Base-by-base conservation (phyloP, 2,888 invertebrate species). In the Blera fallax region DNA sequence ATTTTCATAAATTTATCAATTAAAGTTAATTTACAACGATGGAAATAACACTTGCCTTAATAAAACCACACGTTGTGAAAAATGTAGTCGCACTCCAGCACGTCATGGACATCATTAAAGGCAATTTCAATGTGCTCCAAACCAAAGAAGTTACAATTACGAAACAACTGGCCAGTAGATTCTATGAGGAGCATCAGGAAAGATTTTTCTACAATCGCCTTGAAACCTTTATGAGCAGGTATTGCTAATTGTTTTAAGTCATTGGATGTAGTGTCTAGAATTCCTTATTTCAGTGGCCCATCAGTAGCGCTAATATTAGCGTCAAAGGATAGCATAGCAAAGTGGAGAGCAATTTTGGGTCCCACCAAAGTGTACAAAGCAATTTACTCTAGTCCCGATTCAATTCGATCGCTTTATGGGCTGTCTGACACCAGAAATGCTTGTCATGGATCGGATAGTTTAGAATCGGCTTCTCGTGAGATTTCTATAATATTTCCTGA, bases 341-440 rank as follows among this genome's bases (percentile, higher is more conserved):
- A 95, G 67, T 98, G 98, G 98, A 94, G 98, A 87, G 90, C 92
- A 65, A 91, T 98, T 60, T 95, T 98, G 93, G 98, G 98, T 0
- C 98, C 98, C 1, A 98, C 98, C 0, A 97, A 97, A 93, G 96
- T 96, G 0, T 96, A 93, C 90, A 95, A 95, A 90, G 95, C 97
- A 0, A 95, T 97, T 81, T 96, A 95, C 89, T 94, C 94, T 74
- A 94, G 95, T 70, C 98, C 98, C 0, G 91, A 95, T 69, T 95
- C 96, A 67, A 95, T 99, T 84, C 93, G 99, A 88, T 97, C 97
- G 1, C 93, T 94, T 89, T 97, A 95, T 93, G 98, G 98, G 0
- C 93, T 98, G 16, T 97, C 98, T 0, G 99, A 99, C 91, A 98
- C 99, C 0, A 94, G 98, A 89, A 99, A 99, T 93, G 97, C 97